Percentiles rank a stretch among this genome's conserved stretches.
These are phyloP conservation scores for Anolis sagrei DNA, from an alignment of 2,113 vertebrate genomes.

Conservation along the genomic window DNA sequence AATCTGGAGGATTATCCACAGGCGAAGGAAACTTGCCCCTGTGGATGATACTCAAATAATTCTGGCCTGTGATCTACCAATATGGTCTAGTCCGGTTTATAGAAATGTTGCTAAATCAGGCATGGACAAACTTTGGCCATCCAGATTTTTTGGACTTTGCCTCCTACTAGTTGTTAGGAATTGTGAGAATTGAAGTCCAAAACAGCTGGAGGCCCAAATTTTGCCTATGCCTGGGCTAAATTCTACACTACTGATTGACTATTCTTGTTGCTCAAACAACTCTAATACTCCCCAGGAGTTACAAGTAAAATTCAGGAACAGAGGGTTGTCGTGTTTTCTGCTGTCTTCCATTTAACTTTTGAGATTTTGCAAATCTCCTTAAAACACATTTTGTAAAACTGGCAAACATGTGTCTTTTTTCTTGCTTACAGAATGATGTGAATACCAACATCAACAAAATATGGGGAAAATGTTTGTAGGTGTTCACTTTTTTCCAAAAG, in stretches of 20 bases:
- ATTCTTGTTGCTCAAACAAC: background rate
- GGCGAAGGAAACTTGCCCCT: too few species aligned
- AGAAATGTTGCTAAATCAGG: background rate
- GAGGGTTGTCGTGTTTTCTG: fast-evolving
- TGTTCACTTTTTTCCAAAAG: background rate
- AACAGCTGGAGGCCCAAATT: too few species aligned
- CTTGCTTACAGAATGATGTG: background rate
- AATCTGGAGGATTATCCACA: too few species aligned
- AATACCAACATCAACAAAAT: background rate
- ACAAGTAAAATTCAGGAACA: too few species aligned
- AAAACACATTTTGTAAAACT: constrained; percentile 47
- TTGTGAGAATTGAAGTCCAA: too few species aligned
- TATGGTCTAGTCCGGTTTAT: background rate
- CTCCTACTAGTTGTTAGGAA: too few species aligned
- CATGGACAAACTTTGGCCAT: too few species aligned
- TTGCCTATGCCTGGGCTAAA: too few species aligned
- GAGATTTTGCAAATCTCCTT: constrained; percentile 31
- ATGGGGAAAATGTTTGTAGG: background rate
- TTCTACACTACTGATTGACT: background rate
- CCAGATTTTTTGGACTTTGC: too few species aligned
- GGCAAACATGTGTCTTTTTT: background rate
- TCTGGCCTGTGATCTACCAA: background rate
- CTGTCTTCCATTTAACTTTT: constrained; percentile 38
- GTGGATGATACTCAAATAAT: too few species aligned
- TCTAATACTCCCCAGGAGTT: too few species aligned